Percentiles rank a stretch among this genome's conserved stretches.
These are phyloP conservation scores for Sinodicranocentrus sp. DNA, from an alignment of 2,888 invertebrate genomes.

Conservation along the genomic window DNA sequence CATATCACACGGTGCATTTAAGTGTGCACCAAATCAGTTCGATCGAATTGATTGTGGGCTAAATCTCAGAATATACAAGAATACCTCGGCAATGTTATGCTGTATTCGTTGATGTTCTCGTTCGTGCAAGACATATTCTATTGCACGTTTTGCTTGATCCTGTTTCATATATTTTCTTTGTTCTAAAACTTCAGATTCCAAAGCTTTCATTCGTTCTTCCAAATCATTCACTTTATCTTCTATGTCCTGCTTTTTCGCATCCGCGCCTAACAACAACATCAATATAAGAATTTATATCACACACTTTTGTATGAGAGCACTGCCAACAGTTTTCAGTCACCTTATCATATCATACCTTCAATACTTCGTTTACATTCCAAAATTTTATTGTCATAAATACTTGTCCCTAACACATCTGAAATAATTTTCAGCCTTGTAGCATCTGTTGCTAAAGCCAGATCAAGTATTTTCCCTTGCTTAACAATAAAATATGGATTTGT, in stretches of 20 bases:
- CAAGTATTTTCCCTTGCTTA: constrained; percentile 70
- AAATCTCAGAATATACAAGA: background rate
- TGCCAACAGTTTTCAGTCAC: too few relatives aligned
- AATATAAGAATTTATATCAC: too few relatives aligned
- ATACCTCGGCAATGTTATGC: constrained; percentile 8
- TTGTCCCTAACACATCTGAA: constrained; percentile 64
- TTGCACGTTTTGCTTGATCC: constrained; percentile 56
- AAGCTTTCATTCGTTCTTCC: constrained; percentile 15
- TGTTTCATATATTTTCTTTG: constrained; percentile 47
- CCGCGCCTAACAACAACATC: too few relatives aligned
- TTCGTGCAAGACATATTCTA: constrained; percentile 60
- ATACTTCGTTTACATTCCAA: constrained; percentile 8
- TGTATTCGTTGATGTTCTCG: constrained; percentile 44
- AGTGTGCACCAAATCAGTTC: too few relatives aligned
- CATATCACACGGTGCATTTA: too few relatives aligned
- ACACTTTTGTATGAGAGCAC: too few relatives aligned
- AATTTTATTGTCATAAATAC: constrained; percentile 53
- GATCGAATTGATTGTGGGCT: background rate
- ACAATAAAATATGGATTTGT: constrained; percentile 72
- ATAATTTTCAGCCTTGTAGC: constrained; percentile 62
- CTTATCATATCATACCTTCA: too few relatives aligned
- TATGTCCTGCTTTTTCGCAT: too few relatives aligned
- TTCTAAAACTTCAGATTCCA: constrained; percentile 48
- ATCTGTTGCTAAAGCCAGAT: constrained; percentile 62
- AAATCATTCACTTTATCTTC: constrained; percentile 32